These are phyloP conservation scores for Odocoileus hemionus DNA, from an alignment of 2,113 vertebrate genomes.

Conservation along the genomic window DNA sequence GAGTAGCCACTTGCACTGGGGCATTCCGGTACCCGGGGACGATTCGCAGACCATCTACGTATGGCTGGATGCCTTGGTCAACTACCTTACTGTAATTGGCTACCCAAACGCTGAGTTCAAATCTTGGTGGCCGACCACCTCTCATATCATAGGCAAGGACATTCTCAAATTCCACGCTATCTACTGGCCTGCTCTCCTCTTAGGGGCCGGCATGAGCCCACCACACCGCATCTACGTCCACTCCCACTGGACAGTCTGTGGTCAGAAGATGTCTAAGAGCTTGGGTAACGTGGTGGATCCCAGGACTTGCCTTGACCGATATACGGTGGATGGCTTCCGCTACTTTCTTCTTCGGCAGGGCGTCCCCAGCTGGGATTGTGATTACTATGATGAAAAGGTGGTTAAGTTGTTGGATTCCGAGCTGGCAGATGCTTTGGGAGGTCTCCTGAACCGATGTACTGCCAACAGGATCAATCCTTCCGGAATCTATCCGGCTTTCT, in stretches of 20 bases:
- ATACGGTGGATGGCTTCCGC: conserved; percentile 90
- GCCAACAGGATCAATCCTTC: conserved; percentile 88
- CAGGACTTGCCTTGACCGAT: conserved; percentile 75
- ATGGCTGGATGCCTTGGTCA: conserved; percentile 96
- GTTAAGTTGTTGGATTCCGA: conserved; percentile 90
- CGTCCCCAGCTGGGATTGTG: conserved; percentile 90
- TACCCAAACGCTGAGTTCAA: conserved; percentile 84
- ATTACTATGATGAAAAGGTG: conserved; percentile 91
- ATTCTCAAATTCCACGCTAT: conserved; percentile 95
- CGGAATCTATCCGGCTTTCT: conserved; percentile 87
- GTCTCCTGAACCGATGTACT: conserved; percentile 93
- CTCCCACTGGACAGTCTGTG: conserved; percentile 94
- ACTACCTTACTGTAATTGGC: conserved; percentile 91
- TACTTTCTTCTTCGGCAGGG: conserved; percentile 96
- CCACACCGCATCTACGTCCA: conserved; percentile 89
- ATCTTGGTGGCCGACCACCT: conserved; percentile 83
- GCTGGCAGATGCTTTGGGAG: conserved; percentile 92
- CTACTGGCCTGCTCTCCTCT: conserved; percentile 95
- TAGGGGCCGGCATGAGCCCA: conserved; percentile 87
- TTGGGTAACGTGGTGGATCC: conserved; percentile 93
- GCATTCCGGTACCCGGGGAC: conserved; percentile 91
- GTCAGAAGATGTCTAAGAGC: conserved; percentile 99
- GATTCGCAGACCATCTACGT: conserved; percentile 92
- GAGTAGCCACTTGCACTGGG: conserved; percentile 91
- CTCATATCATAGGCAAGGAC: conserved; percentile 94